Percentiles rank a stretch among this genome's conserved stretches.
Evolutionary conservation across 2,888 invertebrate genomes (phyloP).

Genomic region (Glyphotaelius pellucidus): DNA sequence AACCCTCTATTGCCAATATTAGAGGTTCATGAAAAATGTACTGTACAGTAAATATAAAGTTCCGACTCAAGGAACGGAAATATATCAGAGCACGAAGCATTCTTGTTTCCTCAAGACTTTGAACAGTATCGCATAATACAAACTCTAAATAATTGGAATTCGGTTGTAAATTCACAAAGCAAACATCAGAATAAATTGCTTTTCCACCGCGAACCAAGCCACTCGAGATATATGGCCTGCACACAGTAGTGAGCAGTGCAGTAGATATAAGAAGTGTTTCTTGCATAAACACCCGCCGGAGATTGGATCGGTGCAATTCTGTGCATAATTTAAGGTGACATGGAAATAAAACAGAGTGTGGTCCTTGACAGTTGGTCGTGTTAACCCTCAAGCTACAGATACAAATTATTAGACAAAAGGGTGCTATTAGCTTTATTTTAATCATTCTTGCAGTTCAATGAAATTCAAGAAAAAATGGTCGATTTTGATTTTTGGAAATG

Average conservation of each 20-base stretch:
- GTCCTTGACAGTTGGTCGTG: neutral
- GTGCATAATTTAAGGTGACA: slow-evolving; percentile 3
- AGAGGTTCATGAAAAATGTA: neutral
- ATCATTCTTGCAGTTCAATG: neutral
- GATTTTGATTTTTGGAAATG: too few species aligned
- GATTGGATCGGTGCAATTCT: slow-evolving; percentile 34
- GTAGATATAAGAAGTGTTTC: slow-evolving; percentile 22
- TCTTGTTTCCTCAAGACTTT: neutral
- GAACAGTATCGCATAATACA: neutral
- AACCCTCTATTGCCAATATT: neutral
- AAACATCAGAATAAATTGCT: neutral
- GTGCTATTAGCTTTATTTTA: neutral
- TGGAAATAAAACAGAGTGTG: neutral
- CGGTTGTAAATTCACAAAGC: neutral
- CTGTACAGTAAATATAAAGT: neutral
- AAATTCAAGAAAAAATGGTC: neutral
- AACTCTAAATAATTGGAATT: slow-evolving; percentile 2
- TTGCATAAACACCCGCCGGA: slow-evolving; percentile 44
- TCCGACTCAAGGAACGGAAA: neutral
- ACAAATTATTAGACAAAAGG: neutral
- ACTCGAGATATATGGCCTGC: neutral
- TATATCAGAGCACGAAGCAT: neutral
- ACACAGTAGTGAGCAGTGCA: neutral
- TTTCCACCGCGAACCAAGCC: neutral
- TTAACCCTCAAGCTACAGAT: neutral